These are phyloP conservation scores for Gambusia holbrooki DNA, from an alignment of 2,113 vertebrate genomes.

Conservation along the genomic window DNA sequence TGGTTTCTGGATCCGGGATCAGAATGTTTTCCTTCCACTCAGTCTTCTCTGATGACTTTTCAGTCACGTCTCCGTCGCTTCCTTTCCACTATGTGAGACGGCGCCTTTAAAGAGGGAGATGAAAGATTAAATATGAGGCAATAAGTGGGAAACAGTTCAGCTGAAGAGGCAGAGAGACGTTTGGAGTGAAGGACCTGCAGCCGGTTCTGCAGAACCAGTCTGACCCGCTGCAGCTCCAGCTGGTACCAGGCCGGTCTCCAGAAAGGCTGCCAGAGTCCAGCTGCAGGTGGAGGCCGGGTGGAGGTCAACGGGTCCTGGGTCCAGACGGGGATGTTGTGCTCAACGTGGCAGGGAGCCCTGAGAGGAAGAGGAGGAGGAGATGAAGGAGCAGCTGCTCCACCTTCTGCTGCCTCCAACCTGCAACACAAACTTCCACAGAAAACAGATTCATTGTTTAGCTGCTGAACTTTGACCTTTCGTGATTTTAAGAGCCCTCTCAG, in stretches of 20 bases:
- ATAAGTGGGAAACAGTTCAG: too few relatives aligned
- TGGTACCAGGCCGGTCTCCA: constrained; percentile 5
- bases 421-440: constrained; percentile 29
- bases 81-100: too few relatives aligned
- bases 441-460: neutral
- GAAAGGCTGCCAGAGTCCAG: constrained; percentile 11
- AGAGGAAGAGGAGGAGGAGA: constrained; percentile 14
- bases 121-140: neutral
- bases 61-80: too few relatives aligned
- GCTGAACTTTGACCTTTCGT: too few relatives aligned
- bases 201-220: too few relatives aligned
- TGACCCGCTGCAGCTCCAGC: too few relatives aligned
- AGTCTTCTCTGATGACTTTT: too few relatives aligned
- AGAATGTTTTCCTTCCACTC: neutral
- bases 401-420: constrained; percentile 68
- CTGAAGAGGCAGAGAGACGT: too few relatives aligned
- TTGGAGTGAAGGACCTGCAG: too few relatives aligned
- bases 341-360: constrained; percentile 4
- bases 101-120: too few relatives aligned
- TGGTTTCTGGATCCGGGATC: too few relatives aligned
- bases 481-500: too few relatives aligned
- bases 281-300: constrained; percentile 18
- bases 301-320: constrained; percentile 20
- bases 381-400: constrained; percentile 58
- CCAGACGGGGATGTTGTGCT: constrained; percentile 3